Percentiles rank a stretch among this genome's conserved stretches.
Conservation (phyloP, 2,888 invertebrate genomes). For the Caenorhabditis wallacei region DNA sequence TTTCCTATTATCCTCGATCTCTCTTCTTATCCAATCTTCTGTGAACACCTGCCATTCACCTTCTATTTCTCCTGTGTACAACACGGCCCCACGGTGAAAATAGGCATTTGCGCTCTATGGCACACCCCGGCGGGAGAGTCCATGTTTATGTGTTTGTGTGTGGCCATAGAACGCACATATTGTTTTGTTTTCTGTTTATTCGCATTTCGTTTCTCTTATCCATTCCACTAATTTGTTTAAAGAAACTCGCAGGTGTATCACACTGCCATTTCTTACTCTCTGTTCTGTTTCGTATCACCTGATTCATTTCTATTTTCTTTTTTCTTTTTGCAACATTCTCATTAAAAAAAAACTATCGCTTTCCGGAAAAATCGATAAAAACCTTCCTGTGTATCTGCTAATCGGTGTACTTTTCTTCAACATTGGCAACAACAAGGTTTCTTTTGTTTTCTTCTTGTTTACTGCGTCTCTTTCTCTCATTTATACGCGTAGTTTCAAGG, state of each 20-base stretch:
- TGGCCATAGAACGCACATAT: constrained; percentile 31
- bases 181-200: constrained; percentile 36
- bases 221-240: constrained; percentile 15
- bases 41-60: too few species aligned
- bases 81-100: neutral
- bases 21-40: too few species aligned
- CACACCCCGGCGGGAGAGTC: neutral
- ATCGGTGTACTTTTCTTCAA: neutral
- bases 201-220: neutral
- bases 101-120: constrained; percentile 29
- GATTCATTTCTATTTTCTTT: neutral
- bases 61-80: neutral
- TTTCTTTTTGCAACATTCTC: too few species aligned
- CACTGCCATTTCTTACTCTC: neutral
- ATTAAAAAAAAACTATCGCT: neutral
- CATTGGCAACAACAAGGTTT: constrained; percentile 46
- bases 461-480: constrained; percentile 30
- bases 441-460: constrained; percentile 1
- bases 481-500: constrained; percentile 4
- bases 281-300: constrained; percentile 22
- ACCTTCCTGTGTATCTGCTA: neutral
- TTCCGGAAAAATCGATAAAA: neutral
- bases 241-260: constrained; percentile 22
- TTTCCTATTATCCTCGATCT: too few species aligned
- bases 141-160: constrained; percentile 34